Conservation (phyloP, 2,797 vertebrate genomes). For the Intellagama lesueurii region DNA sequence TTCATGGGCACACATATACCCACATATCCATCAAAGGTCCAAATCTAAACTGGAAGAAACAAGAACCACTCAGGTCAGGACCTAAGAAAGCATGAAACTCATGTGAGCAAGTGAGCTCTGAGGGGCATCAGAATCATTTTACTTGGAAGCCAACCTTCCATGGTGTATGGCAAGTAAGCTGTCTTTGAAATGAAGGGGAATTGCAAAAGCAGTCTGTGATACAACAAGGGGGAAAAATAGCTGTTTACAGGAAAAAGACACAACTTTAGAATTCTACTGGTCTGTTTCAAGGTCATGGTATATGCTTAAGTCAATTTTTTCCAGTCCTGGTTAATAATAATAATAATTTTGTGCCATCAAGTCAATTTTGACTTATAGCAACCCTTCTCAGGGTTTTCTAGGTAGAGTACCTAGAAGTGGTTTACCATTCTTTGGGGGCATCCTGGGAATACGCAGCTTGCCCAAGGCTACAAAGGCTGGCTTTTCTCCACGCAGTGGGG, state of each 20-base stretch:
- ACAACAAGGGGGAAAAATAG: not conserved
- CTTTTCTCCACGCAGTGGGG: no score
- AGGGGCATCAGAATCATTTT: not conserved
- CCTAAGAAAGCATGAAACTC: not conserved
- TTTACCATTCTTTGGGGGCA: no score
- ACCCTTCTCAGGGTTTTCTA: no score
- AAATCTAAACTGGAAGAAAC: not conserved
- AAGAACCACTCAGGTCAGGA: not conserved
- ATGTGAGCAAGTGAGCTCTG: not conserved
- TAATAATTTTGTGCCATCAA: no score
- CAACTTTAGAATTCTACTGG: not conserved
- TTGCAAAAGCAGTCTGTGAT: not conserved
- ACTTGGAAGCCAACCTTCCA: not conserved
- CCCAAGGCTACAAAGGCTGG: no score
- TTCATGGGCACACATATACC: not conserved
- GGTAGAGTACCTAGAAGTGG: no score
- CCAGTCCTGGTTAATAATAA: no score
- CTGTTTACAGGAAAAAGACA: no score
- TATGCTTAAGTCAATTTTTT: not conserved
- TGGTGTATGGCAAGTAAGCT: not conserved
- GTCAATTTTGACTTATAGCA: no score
- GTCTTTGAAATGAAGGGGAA: not conserved
- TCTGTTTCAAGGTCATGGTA: not conserved
- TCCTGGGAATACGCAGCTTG: no score
- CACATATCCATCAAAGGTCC: not conserved